phyloP scores from a whole-genome alignment of 2,113 vertebrate species.

The Poicephalus meyeri region DNA sequence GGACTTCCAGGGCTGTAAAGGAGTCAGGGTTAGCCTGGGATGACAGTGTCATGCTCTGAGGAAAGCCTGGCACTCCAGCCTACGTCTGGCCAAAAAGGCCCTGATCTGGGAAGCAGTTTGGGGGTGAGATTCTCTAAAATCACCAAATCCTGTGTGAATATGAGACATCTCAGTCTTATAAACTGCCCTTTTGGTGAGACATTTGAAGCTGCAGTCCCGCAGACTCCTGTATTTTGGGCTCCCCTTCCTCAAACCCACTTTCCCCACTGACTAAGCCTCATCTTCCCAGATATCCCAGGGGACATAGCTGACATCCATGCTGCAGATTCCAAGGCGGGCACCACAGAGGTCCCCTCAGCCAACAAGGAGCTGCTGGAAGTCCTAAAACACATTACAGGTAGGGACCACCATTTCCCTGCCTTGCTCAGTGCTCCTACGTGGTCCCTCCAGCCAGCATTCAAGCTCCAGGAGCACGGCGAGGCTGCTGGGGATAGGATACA shows the following conservation, averaged over 20 bases:
- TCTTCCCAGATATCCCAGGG: neutral
- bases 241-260: neutral
- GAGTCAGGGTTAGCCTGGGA: neutral
- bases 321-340: neutral
- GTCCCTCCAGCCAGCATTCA: neutral
- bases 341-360: neutral
- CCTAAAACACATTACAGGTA: neutral
- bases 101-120: neutral
- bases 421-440: neutral
- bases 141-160: neutral
- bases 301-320: neutral
- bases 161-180: neutral
- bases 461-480: accelerated
- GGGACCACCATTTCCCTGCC: neutral
- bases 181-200: neutral
- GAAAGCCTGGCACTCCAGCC: neutral
- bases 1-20: neutral
- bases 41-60: neutral
- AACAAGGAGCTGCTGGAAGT: neutral
- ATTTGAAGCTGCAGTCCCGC: neutral
- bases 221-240: neutral
- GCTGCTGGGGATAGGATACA: accelerated
- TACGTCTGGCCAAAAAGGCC: neutral
- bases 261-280: neutral
- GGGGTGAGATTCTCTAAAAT: neutral